A percentile compares a stretch with the other conserved stretches of the same genome.
Conservation (phyloP, 2,797 vertebrate genomes). For the Hoplostethus atlanticus region DNA sequence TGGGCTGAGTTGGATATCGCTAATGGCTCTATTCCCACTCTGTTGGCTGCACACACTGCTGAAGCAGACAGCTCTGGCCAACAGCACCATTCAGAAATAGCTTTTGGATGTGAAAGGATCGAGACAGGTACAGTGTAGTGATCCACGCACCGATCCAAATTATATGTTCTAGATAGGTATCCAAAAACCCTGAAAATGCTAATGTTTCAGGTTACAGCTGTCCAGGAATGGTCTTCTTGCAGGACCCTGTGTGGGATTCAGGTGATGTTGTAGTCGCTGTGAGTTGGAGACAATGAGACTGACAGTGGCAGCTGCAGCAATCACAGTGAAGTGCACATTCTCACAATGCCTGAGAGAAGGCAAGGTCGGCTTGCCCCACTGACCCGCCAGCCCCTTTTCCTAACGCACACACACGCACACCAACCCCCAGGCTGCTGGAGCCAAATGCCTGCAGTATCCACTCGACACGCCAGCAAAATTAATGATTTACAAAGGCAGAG, state of each 20-base stretch:
- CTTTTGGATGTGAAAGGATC: constrained; percentile 20
- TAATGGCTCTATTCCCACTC: constrained; percentile 11
- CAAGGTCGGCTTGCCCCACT: constrained; percentile 62
- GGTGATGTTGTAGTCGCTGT: constrained; percentile 57
- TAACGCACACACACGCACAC: constrained; percentile 27
- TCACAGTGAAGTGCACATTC: constrained; percentile 64
- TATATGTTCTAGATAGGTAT: neutral
- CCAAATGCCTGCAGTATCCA: constrained; percentile 45
- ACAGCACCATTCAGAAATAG: constrained; percentile 52
- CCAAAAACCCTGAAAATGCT: no score
- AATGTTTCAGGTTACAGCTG: neutral
- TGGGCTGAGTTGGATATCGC: neutral
- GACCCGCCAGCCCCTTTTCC: constrained; percentile 62
- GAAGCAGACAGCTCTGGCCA: neutral
- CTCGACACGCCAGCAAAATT: constrained; percentile 62
- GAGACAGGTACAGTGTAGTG: constrained; percentile 4
- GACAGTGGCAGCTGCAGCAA: constrained; percentile 73
- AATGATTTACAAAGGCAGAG: constrained; percentile 66
- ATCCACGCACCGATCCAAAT: constrained; percentile 16
- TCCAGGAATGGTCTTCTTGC: neutral
- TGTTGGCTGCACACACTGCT: constrained; percentile 25
- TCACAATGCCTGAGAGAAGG: constrained; percentile 67
- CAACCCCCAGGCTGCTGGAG: constrained; percentile 47
- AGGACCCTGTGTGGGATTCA: constrained; percentile 25
- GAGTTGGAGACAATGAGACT: constrained; percentile 60